These are phyloP conservation scores for Exocentrus adspersus DNA, from an alignment of 2,888 invertebrate species.

Conservation along the genomic window DNA sequence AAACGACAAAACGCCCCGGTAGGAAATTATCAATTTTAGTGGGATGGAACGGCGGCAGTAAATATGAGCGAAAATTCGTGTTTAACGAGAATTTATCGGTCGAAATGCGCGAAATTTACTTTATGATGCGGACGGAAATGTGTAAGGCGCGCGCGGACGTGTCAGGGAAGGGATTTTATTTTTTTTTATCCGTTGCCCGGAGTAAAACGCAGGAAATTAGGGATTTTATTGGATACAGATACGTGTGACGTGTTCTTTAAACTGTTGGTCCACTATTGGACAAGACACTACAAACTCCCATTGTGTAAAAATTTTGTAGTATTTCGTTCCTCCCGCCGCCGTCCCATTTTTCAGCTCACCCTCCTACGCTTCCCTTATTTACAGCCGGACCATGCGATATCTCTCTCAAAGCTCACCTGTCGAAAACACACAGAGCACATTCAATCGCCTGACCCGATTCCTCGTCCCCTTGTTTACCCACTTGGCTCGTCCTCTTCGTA, in stretches of 20 bases:
- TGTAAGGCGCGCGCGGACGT: no score
- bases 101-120: not conserved
- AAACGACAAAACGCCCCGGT: not conserved
- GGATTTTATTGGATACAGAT: no score
- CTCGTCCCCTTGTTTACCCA: constrained; percentile 22
- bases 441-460: not conserved
- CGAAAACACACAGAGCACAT: not conserved
- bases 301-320: no score
- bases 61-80: constrained; percentile 1
- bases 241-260: no score
- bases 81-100: constrained; percentile 1
- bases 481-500: constrained; percentile 31
- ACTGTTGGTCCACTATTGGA: no score
- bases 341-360: no score
- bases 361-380: no score
- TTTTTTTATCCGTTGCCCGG: no score
- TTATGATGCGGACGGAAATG: not conserved
- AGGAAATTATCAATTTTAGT: not conserved
- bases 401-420: not conserved
- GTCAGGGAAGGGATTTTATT: no score
- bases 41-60: not conserved
- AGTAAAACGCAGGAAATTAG: no score
- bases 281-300: no score
- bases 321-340: no score
- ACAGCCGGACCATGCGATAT: not conserved